phyloP scores from a whole-genome alignment of 2,113 vertebrate genomes.

The Tor tambroides region DNA sequence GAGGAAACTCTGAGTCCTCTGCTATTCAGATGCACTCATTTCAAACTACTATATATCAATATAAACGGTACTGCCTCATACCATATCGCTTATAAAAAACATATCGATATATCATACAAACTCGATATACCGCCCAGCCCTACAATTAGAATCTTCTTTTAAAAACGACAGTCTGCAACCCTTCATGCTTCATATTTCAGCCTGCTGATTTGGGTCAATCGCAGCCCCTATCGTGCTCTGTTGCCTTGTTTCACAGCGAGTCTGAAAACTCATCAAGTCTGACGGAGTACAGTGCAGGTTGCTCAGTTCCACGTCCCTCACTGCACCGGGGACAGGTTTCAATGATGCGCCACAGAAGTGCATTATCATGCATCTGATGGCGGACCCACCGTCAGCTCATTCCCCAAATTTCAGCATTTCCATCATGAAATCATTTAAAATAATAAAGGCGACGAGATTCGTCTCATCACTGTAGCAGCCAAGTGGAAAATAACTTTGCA shows the following conservation, averaged over 20 bases:
- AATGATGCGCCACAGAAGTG: conserved; percentile 18
- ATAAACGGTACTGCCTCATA: too few species aligned
- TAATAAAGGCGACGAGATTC: conserved; percentile 66
- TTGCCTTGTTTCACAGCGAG: too few species aligned
- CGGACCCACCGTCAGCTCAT: conserved; percentile 18
- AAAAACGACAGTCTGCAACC: neutral
- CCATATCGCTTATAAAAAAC: too few species aligned
- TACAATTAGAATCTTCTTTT: neutral
- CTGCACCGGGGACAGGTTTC: neutral
- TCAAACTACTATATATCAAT: too few species aligned
- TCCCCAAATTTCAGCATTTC: conserved; percentile 59
- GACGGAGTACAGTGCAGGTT: neutral
- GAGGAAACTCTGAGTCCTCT: too few species aligned
- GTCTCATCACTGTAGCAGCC: conserved; percentile 64
- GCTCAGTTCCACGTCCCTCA: neutral
- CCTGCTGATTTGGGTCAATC: too few species aligned
- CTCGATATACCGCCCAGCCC: too few species aligned
- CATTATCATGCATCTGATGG: conserved; percentile 53
- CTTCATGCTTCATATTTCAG: neutral
- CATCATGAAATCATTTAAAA: conserved; percentile 67
- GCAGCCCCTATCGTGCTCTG: too few species aligned
- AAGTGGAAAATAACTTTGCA: conserved; percentile 65
- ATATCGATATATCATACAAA: too few species aligned
- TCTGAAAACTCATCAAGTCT: too few species aligned
- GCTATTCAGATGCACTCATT: too few species aligned